phyloP scores from a whole-genome alignment of 2,113 vertebrate genomes.

The Hippopotamus amphibius region DNA sequence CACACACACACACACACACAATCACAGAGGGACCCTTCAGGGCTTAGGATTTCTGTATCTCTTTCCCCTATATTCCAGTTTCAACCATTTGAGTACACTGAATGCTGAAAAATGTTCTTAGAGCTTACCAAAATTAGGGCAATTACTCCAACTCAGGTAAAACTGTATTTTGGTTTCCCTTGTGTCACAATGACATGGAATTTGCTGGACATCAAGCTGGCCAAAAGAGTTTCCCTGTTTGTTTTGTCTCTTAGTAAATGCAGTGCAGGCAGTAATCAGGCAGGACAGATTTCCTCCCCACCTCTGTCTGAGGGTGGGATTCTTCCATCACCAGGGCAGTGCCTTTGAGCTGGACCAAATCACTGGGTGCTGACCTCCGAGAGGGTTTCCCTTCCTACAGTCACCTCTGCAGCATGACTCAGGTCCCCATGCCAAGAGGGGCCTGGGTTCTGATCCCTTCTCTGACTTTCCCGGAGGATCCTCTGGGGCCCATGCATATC shows the following conservation, averaged over 20 bases:
- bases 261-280: neutral
- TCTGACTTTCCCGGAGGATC: neutral
- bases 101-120: neutral
- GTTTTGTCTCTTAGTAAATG: neutral
- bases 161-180: neutral
- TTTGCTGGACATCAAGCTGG: neutral
- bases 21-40: neutral
- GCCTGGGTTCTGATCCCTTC: neutral
- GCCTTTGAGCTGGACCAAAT: neutral
- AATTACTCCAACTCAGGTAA: neutral
- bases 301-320: neutral
- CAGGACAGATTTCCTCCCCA: neutral
- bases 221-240: neutral
- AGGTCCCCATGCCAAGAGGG: neutral
- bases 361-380: neutral
- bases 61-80: neutral
- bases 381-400: neutral
- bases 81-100: neutral
- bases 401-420: neutral
- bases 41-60: neutral
- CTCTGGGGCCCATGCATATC: neutral
- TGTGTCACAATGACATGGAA: neutral
- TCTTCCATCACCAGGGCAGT: neutral
- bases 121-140: neutral
- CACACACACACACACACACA: neutral